A percentile compares a stretch with the other conserved stretches of the same genome.
These are phyloP conservation scores for Rhagium mordax DNA, from an alignment of 2,888 invertebrate genomes.

Conservation along the genomic window DNA sequence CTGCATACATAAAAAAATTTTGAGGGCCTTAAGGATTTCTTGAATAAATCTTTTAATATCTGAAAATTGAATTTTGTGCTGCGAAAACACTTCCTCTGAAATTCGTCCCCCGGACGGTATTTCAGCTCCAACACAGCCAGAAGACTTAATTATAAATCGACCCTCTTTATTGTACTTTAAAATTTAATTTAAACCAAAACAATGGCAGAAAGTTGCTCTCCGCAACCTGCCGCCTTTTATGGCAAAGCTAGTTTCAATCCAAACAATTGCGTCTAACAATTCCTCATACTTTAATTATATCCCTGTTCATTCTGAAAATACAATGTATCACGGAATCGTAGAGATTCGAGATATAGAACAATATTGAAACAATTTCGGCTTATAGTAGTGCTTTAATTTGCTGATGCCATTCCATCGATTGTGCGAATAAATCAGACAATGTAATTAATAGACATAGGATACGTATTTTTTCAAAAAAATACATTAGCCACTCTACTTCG, in stretches of 20 bases:
- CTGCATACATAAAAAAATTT: too few species aligned
- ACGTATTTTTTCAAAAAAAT: background rate
- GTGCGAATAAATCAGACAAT: background rate
- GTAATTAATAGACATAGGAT: too few species aligned
- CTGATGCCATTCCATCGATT: background rate
- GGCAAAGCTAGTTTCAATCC: constrained; percentile 1
- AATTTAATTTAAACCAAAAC: constrained; percentile 19
- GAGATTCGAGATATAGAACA: background rate
- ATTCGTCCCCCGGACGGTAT: background rate
- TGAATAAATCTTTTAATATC: background rate
- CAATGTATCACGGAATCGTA: background rate
- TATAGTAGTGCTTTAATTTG: background rate
- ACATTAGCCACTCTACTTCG: background rate
- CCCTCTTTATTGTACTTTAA: constrained; percentile 3
- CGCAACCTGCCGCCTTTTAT: background rate
- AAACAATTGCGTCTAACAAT: constrained; percentile 15
- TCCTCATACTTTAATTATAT: background rate
- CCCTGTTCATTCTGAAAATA: background rate
- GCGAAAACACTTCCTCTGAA: background rate
- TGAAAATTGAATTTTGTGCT: background rate
- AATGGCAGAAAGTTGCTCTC: constrained; percentile 8
- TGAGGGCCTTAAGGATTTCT: too few species aligned
- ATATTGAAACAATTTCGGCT: background rate
- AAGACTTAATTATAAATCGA: constrained; percentile 11
- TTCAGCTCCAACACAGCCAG: background rate